These are phyloP conservation scores for Oreortyx pictus DNA, from an alignment of 2,797 vertebrate genomes.

Conservation along the genomic window DNA sequence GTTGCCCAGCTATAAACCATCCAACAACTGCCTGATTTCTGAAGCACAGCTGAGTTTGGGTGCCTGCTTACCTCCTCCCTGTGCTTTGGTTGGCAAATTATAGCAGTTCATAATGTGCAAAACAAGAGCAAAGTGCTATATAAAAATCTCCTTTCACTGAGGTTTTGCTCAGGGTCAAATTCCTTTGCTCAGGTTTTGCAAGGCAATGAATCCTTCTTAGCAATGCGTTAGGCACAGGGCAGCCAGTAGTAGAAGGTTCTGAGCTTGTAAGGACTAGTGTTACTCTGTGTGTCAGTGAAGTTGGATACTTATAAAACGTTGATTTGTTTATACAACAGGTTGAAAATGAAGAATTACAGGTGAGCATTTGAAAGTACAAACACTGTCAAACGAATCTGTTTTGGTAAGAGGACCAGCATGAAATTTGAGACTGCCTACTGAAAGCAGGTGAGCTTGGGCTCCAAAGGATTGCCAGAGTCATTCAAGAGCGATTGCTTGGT, in stretches of 20 bases:
- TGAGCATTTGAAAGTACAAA: background rate
- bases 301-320: background rate
- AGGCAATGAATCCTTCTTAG: background rate
- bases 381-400: background rate
- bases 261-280: background rate
- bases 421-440: background rate
- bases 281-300: background rate
- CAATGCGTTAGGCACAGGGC: background rate
- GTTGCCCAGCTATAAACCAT: background rate
- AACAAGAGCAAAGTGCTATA: background rate
- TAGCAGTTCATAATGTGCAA: background rate
- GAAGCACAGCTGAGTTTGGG: background rate
- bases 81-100: background rate
- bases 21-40: background rate
- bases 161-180: background rate
- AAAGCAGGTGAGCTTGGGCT: background rate
- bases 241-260: background rate
- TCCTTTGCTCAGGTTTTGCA: background rate
- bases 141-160: background rate
- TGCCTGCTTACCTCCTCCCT: background rate
- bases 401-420: background rate
- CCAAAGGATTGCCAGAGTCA: background rate
- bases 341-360: background rate
- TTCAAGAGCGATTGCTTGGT: accelerated
- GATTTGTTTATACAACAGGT: background rate